Base-by-base conservation (phyloP, 2,113 vertebrate genomes). In the Drymodes brunneopygia region DNA sequence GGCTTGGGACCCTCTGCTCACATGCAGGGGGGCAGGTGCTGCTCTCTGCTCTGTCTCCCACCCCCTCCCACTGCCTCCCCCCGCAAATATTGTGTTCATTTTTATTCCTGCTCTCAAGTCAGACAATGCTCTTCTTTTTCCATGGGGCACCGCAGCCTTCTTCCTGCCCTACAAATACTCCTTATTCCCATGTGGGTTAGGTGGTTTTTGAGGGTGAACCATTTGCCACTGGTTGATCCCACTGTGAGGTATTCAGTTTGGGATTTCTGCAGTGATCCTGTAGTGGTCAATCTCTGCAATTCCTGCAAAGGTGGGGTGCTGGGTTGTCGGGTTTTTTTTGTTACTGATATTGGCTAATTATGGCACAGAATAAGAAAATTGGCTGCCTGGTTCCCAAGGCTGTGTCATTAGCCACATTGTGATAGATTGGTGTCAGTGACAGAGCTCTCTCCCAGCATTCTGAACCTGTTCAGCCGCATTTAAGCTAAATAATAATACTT, bases 401-500 rank as follows among this genome's bases (percentile, higher is more conserved):
- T 90, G 75, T 90, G 85, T 97, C 90, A 92, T 94, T 92, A 95
- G 80, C 65, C 88, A 96, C 92, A 40, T 18, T 74, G 86, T 95
- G 92, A 96, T 92, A 88, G 94, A 95, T 86, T 71, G 91, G 83
- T 94, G 93, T 94, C 95, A 95, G 57, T 93, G 88, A 94, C 94
- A 95, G 90, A 81, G 84, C 79, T 94, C 72, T 95, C 80, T 95
- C 75, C 75, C 89, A 64, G 89, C 80, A 88, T 92, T 95, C 87
- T 90, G 83, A 96, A 94, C 88, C 79, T 67, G 83, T 80, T 93
- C 92, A 91, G 90, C 67, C 4, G 44, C 95, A 78, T 96, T 96
- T 90, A 93, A 96, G 88, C 95, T 86, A 96, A 94, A 96, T 91
- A 97, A 93, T 87, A 96, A 91, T 88, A 96, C 91, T 93, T 95